phyloP scores from a whole-genome alignment of 2,113 vertebrate genomes.

The Atherinomorus stipes region DNA sequence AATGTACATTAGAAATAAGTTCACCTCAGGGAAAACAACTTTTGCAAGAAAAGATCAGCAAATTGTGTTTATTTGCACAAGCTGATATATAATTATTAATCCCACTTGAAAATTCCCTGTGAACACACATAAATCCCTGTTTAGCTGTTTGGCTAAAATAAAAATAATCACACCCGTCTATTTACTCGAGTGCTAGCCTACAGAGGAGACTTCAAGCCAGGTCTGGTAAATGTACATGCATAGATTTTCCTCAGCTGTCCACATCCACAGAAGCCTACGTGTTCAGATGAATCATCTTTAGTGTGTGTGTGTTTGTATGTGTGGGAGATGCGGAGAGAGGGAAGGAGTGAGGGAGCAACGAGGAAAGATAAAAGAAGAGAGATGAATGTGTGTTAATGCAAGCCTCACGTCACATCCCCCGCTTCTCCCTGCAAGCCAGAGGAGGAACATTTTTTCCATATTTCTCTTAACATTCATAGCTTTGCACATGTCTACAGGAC shows the following conservation, averaged over 20 bases:
- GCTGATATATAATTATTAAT: slow-evolving; percentile 37
- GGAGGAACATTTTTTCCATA: slow-evolving; percentile 59
- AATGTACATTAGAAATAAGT: slow-evolving; percentile 1
- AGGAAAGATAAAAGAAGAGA: slow-evolving; percentile 55
- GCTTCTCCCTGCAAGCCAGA: slow-evolving; percentile 26
- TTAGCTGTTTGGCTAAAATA: slow-evolving; percentile 17
- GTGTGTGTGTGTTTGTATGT: slow-evolving; percentile 19
- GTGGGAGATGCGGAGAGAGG: slow-evolving; percentile 23
- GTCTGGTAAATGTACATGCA: slow-evolving; percentile 15
- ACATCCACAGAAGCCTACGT: slow-evolving; percentile 31
- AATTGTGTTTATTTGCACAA: slow-evolving; percentile 6
- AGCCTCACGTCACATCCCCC: slow-evolving; percentile 62
- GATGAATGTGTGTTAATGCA: slow-evolving; percentile 69
- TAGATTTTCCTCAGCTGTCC: slow-evolving; percentile 27
- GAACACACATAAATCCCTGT: not conserved
- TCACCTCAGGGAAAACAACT: not conserved
- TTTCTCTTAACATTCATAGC: slow-evolving; percentile 51
- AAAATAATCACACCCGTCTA: slow-evolving; percentile 1
- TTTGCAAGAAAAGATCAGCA: slow-evolving; percentile 19
- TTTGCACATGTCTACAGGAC: slow-evolving; percentile 36
- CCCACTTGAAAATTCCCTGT: slow-evolving; percentile 3
- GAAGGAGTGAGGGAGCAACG: slow-evolving; percentile 26
- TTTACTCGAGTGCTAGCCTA: not conserved
- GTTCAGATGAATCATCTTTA: slow-evolving; percentile 40
- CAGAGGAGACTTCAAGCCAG: slow-evolving; percentile 7